phyloP scores from a whole-genome alignment of 2,113 vertebrate species.

The Malurus elegans region DNA sequence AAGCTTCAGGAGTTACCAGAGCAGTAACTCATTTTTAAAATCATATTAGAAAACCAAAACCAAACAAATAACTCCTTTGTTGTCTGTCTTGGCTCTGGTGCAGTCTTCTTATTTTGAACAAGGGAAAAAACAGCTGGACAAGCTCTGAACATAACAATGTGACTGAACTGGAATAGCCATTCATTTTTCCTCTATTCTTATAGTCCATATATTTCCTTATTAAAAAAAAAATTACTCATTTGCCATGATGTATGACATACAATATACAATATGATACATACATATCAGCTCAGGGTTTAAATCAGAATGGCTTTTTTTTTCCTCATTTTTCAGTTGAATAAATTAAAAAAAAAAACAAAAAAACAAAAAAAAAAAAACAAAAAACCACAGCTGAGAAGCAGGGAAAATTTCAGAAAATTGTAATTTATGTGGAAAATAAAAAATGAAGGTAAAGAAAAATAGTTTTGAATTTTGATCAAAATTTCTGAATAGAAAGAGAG shows the following conservation, averaged over 20 bases:
- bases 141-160: background rate
- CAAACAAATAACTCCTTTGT: background rate
- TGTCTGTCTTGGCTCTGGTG: background rate
- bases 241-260: background rate
- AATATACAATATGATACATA: rapidly evolving
- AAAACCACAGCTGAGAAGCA: rapidly evolving
- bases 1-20: background rate
- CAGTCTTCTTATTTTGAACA: background rate
- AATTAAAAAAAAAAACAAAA: background rate
- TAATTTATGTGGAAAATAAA: background rate
- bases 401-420: background rate
- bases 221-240: background rate
- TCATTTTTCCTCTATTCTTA: background rate
- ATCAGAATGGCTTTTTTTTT: background rate
- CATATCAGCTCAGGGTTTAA: background rate
- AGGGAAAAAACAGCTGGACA: background rate
- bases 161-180: background rate
- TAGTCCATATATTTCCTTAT: background rate
- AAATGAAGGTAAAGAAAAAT: background rate
- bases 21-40: background rate
- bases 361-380: no score
- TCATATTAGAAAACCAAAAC: background rate
- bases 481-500: background rate
- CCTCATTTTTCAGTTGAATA: background rate
- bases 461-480: background rate